Evolutionary conservation across 2,888 invertebrate genomes (phyloP), one percentile per base, ranked within the genome.

Genomic region (Diabrotica balteata): DNA sequence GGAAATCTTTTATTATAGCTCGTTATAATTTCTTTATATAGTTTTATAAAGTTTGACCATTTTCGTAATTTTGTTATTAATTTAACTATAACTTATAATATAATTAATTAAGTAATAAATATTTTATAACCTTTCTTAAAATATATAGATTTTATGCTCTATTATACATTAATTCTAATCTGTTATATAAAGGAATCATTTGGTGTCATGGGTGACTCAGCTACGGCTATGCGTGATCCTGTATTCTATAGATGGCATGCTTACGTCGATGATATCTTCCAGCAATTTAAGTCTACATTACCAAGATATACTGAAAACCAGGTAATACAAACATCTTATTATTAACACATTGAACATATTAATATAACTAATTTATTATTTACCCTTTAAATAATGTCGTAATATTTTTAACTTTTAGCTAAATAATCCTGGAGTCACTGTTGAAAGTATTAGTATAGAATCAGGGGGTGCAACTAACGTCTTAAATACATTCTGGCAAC

Each of bases 181-280:
- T 32, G 32, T 32, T 32, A 32, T 32, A 4, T 32, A 2, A 32
- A 93, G 91, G 94, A 95, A 84, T 88, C 89, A 53, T 92, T 92
- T 77, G 90, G 92, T 50, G 91, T 93, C n/a, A 94, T 95, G 88
- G 94, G 93, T 0, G 94, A 94, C 79, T 89, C 93, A 0, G 89
- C 93, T 0, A 94, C 94, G 0, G 93, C 94, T 0, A 94, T 95
- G 93, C 87, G 95, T 1, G 95, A 95, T 84, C 94, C 95, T 0
- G 85, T 92, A 32, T 95, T 95, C 86, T 95, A 94, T 85, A 90
- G 92, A 80, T 94, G 92, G 93, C 95, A 95, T 79, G 88, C 91
- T 0, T 91, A 89, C 80, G 86, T 94, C 44, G 93, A 95, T 77
- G 90, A 93, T 74, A 84, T 95, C 47, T 95, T 94, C 87, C 87